A percentile compares a stretch with the other conserved stretches of the same genome.
These are phyloP conservation scores for Cairina moschata DNA, from an alignment of 2,113 vertebrate species.

Conservation along the genomic window DNA sequence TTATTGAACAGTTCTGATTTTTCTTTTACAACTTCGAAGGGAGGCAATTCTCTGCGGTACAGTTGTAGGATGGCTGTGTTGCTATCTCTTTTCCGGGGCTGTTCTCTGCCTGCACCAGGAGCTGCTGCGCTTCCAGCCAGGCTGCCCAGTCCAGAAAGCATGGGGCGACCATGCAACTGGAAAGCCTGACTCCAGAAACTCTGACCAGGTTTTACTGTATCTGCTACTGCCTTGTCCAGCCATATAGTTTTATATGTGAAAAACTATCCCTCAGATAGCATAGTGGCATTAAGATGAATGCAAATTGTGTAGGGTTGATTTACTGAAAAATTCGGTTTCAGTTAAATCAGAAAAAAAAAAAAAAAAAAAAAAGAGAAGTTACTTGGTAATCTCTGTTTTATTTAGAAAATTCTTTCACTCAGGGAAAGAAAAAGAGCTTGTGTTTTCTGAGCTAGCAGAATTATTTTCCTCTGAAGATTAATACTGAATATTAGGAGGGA, in stretches of 20 bases:
- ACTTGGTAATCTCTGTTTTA: neutral
- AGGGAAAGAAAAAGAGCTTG: neutral
- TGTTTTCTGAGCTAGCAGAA: neutral
- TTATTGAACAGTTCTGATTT: neutral
- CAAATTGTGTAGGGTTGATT: neutral
- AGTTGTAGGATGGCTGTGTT: neutral
- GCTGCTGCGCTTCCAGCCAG: neutral
- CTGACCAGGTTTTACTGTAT: neutral
- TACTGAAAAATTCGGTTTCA: neutral
- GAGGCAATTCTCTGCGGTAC: neutral
- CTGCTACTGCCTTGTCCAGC: neutral
- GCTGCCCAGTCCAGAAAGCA: neutral
- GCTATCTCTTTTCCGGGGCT: neutral
- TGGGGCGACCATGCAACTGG: neutral
- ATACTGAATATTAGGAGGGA: neutral
- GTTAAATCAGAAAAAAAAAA: neutral
- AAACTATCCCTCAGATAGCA: fast-evolving
- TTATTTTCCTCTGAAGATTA: neutral
- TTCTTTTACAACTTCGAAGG: neutral
- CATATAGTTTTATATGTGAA: neutral
- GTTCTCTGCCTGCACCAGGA: neutral
- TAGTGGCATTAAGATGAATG: neutral
- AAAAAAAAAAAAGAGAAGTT: no score
- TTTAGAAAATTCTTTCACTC: neutral
- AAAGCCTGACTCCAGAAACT: neutral